These are phyloP conservation scores for Clarias laeviceps DNA, from an alignment of 2,797 vertebrate genomes.

Conservation along the genomic window DNA sequence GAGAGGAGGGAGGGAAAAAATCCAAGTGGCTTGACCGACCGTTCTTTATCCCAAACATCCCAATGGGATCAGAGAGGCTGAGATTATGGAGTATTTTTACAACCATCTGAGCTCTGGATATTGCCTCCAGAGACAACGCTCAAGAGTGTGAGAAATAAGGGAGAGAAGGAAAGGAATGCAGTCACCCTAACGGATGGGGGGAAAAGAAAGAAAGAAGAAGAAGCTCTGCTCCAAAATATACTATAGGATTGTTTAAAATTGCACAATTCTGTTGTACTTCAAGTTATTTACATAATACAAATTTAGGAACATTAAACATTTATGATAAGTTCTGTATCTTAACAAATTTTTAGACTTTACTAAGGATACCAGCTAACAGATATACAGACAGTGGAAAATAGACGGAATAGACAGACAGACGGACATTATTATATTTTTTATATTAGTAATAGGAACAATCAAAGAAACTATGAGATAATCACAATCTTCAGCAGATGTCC, in stretches of 20 bases:
- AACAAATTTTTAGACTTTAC: not conserved
- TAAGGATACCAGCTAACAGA: not conserved
- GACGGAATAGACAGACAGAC: too few relatives aligned
- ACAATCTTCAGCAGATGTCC: not conserved
- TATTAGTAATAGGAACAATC: not conserved
- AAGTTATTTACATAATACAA: not conserved
- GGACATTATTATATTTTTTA: too few relatives aligned
- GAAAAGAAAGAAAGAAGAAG: not conserved
- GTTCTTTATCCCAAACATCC: slow-evolving; percentile 36
- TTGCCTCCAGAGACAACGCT: slow-evolving; percentile 47
- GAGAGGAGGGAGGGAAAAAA: not conserved
- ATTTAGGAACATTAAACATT: not conserved
- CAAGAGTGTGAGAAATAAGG: slow-evolving; percentile 42
- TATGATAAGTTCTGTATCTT: not conserved
- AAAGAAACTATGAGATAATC: not conserved
- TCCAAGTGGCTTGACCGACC: not conserved
- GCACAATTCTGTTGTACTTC: not conserved
- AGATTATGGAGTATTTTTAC: slow-evolving; percentile 51
- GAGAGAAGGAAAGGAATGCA: slow-evolving; percentile 10
- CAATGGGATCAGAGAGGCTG: slow-evolving; percentile 37
- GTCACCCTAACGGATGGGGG: not conserved
- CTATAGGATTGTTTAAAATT: not conserved
- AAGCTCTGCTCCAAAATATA: not conserved
- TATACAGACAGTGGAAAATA: not conserved
- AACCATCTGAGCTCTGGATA: slow-evolving; percentile 19